Evolutionary conservation across 2,888 invertebrate genomes (phyloP).

Genomic region (Drosophila borborema): DNA sequence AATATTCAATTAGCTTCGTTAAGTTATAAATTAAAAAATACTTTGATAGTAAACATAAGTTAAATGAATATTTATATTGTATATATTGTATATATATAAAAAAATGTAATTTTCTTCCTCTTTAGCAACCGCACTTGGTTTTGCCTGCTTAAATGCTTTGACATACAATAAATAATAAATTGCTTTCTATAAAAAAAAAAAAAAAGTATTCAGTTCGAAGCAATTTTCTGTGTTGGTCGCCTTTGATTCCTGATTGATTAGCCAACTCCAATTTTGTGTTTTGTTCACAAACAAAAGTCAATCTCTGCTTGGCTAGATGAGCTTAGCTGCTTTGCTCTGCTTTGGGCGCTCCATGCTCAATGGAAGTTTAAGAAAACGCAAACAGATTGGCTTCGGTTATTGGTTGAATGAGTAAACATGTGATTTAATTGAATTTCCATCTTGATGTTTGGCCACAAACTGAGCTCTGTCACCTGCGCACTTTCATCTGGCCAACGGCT

Average conservation of each 20-base stretch:
- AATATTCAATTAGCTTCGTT: too few relatives aligned
- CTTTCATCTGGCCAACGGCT: background rate
- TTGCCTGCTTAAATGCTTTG: background rate
- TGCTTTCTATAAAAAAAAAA: background rate
- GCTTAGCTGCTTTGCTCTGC: background rate
- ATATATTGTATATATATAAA: too few relatives aligned
- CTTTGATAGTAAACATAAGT: too few relatives aligned
- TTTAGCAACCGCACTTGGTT: background rate
- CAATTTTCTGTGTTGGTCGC: background rate
- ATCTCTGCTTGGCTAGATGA: background rate
- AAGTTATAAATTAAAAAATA: too few relatives aligned
- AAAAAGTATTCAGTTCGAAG: too few relatives aligned
- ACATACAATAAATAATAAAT: background rate
- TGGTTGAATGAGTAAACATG: slow-evolving; percentile 16
- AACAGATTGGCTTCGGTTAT: slow-evolving; percentile 1
- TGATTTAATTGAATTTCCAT: slow-evolving; percentile 37
- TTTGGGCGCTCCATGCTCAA: background rate
- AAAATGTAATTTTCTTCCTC: background rate
- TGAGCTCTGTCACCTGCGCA: slow-evolving; percentile 6
- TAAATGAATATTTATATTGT: too few relatives aligned
- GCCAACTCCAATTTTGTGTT: background rate
- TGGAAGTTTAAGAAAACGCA: slow-evolving; percentile 5
- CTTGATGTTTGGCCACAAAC: background rate
- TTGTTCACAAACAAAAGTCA: background rate
- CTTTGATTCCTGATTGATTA: background rate